Evolutionary conservation across 2,797 vertebrate genomes (phyloP).

Genomic region (Holocentrus rufus): DNA sequence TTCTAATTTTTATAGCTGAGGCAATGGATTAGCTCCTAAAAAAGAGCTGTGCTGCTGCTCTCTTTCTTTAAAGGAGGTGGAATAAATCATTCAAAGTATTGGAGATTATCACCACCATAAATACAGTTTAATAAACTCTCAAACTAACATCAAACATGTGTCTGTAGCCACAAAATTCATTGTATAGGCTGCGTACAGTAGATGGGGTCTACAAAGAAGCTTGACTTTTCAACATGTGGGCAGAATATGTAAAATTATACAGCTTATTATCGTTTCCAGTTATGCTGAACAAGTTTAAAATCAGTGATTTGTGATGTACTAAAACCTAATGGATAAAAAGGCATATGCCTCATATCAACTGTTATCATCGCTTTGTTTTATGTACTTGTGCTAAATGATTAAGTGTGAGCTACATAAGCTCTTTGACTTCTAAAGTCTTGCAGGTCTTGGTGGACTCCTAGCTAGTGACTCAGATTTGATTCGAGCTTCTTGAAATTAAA

Average conservation of each 20-base stretch:
- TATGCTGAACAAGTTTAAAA: constrained; percentile 6
- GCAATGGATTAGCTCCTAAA: constrained; percentile 44
- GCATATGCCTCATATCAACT: not conserved
- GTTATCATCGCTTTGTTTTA: constrained; percentile 6
- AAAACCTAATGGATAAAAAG: not conserved
- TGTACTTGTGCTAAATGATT: not conserved
- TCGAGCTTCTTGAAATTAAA: not conserved
- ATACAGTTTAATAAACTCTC: constrained; percentile 62
- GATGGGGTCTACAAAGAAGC: not conserved
- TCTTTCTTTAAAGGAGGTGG: constrained; percentile 12
- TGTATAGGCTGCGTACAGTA: not conserved
- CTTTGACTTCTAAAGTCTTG: not conserved
- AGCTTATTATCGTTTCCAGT: not conserved
- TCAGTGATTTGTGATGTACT: not conserved
- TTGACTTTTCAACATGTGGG: constrained; percentile 34
- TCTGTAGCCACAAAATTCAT: constrained; percentile 18
- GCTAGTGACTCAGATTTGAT: not conserved
- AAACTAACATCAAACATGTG: constrained; percentile 62
- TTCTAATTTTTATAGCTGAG: constrained; percentile 25
- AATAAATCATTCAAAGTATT: constrained; percentile 41
- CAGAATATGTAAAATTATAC: constrained; percentile 16
- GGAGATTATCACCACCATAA: constrained; percentile 61
- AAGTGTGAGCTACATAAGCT: not conserved
- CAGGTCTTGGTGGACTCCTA: not conserved
- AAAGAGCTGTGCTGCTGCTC: constrained; percentile 2